These are phyloP conservation scores for Drosophila phalerata DNA, from an alignment of 2,888 invertebrate species.

Conservation along the genomic window DNA sequence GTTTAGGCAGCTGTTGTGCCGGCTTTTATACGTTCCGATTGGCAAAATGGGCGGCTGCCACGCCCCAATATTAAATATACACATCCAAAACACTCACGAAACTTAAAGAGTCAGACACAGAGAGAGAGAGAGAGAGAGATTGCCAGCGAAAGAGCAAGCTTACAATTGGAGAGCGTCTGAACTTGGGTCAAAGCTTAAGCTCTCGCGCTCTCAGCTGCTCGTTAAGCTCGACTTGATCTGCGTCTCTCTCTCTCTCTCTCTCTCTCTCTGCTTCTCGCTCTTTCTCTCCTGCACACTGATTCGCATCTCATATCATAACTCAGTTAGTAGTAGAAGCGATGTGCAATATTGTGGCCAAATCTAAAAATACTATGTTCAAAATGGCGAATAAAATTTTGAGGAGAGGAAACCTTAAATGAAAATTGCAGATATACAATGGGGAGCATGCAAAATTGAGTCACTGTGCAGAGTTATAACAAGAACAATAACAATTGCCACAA, in stretches of 20 bases:
- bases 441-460: constrained; percentile 16
- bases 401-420: constrained; percentile 12
- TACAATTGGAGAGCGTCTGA: constrained; percentile 10
- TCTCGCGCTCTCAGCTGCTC: constrained; percentile 22
- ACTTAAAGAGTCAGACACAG: constrained; percentile 8
- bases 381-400: constrained; percentile 30
- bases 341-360: constrained; percentile 41
- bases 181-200: constrained; percentile 36
- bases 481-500: constrained; percentile 32
- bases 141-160: constrained; percentile 4
- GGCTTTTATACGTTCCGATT: constrained; percentile 77
- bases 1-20: constrained; percentile 51
- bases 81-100: constrained; percentile 32
- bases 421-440: background rate
- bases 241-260: constrained; percentile 21
- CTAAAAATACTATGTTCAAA: constrained; percentile 29
- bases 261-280: constrained; percentile 21
- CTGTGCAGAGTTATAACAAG: constrained; percentile 36
- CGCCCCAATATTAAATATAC: constrained; percentile 51
- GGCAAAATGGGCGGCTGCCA: constrained; percentile 73
- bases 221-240: constrained; percentile 3
- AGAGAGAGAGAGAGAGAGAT: constrained; percentile 16
- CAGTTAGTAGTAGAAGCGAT: constrained; percentile 45
- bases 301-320: constrained; percentile 45
- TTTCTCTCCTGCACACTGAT: constrained; percentile 49